Conservation (phyloP, 2,113 vertebrate species). For the Gopherus evgoodei region DNA sequence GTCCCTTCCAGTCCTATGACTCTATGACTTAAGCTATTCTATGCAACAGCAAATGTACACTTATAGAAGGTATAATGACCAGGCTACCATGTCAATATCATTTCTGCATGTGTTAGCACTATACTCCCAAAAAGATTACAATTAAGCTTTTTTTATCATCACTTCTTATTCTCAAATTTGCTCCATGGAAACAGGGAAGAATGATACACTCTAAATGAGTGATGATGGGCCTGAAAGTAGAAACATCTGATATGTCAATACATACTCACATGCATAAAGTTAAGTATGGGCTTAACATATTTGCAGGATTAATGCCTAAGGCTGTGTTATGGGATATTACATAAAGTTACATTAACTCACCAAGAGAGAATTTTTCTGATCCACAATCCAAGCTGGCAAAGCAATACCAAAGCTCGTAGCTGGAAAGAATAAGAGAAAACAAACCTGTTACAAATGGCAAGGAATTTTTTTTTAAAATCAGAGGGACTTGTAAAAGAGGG, state of each 20-base stretch:
- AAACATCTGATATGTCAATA: not conserved
- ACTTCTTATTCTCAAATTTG: not conserved
- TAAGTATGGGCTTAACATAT: not conserved
- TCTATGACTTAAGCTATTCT: not conserved
- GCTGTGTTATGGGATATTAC: not conserved
- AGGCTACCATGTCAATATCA: not conserved
- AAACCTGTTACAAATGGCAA: not conserved
- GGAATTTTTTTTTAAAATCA: not conserved
- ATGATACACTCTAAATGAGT: not conserved
- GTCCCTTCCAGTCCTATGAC: too few species aligned
- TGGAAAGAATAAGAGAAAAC: constrained; percentile 67
- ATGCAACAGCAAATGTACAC: not conserved
- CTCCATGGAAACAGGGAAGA: not conserved
- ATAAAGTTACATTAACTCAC: constrained; percentile 73
- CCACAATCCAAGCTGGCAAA: constrained; percentile 98
- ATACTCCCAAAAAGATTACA: not conserved
- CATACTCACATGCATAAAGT: not conserved
- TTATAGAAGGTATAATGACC: not conserved
- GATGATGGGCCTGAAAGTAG: not conserved
- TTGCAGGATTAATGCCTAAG: not conserved
- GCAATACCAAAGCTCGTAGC: constrained; percentile 98
- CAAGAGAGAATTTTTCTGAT: constrained; percentile 99
- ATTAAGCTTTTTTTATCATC: not conserved
- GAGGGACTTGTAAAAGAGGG: not conserved
- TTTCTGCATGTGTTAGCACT: not conserved